Percentiles rank a stretch among this genome's conserved stretches.
Conservation (phyloP, 1,140 invertebrate genomes). For the Drosophila nigrodunni region DNA sequence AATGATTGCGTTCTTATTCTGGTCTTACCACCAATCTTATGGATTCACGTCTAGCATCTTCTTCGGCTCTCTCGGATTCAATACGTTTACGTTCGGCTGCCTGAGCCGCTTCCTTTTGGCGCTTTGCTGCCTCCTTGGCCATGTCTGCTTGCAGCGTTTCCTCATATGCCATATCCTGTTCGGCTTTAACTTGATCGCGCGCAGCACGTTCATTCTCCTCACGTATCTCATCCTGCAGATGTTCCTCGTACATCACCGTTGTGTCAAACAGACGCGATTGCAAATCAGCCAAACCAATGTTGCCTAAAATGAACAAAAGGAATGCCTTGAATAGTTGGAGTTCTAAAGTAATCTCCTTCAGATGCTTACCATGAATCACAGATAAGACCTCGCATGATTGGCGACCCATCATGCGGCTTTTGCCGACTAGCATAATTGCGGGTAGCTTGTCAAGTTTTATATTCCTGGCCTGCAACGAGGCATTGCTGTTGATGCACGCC, state of each 20-base stretch:
- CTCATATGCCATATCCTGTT: conserved; percentile 97
- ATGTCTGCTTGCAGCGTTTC: conserved; percentile 95
- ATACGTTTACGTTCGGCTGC: conserved; percentile 88
- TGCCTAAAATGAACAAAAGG: conserved; percentile 79
- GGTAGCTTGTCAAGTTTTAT: conserved; percentile 94
- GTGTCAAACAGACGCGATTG: conserved; percentile 94
- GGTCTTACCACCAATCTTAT: conserved; percentile 73
- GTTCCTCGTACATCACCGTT: conserved; percentile 92
- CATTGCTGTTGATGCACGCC: conserved; percentile 87
- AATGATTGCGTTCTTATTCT: not conserved
- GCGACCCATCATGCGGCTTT: conserved; percentile 91
- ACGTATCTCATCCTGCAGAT: conserved; percentile 91
- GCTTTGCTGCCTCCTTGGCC: conserved; percentile 94
- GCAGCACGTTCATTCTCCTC: conserved; percentile 95
- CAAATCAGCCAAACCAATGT: conserved; percentile 94
- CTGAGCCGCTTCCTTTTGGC: conserved; percentile 89
- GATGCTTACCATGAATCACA: conserved; percentile 86
- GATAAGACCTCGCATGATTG: conserved; percentile 93
- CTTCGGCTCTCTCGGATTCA: conserved; percentile 89
- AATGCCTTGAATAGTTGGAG: not conserved
- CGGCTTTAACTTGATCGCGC: conserved; percentile 94
- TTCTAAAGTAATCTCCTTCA: not conserved
- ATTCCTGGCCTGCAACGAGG: conserved; percentile 91
- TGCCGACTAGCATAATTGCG: conserved; percentile 94
- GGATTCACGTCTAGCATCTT: conserved; percentile 89